Percentiles rank a stretch among this genome's conserved stretches.
These are phyloP conservation scores for Telmatochromis sp. DNA, from an alignment of 2,113 vertebrate species.

Conservation along the genomic window DNA sequence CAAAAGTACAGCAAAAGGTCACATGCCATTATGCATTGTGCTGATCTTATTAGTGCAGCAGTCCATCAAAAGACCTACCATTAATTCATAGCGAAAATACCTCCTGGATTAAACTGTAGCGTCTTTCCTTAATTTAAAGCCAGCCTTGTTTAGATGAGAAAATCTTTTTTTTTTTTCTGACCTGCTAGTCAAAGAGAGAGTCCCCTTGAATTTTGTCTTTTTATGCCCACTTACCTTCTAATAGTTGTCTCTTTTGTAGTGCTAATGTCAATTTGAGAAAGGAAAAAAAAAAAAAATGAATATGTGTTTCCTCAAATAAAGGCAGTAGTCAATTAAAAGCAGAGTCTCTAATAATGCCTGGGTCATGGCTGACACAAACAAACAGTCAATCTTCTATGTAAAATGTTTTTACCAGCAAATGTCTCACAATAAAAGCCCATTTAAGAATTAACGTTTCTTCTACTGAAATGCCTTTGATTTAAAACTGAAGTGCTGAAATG, in stretches of 20 bases:
- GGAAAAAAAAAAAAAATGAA: neutral
- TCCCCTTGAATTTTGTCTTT: neutral
- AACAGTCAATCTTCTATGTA: neutral
- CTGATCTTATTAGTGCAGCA: slow-evolving; percentile 64
- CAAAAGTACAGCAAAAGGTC: slow-evolving; percentile 67
- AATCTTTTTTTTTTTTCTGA: slow-evolving; percentile 4
- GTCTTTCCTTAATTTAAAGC: slow-evolving; percentile 6
- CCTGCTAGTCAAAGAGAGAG: neutral
- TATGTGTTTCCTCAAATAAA: neutral
- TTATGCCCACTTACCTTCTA: neutral
- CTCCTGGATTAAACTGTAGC: neutral
- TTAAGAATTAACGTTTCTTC: neutral
- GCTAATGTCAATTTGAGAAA: slow-evolving; percentile 1
- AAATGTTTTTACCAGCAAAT: neutral
- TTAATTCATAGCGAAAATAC: slow-evolving; percentile 49
- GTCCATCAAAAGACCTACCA: slow-evolving; percentile 31
- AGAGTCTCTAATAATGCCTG: neutral
- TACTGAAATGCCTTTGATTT: neutral
- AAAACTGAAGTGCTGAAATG: neutral
- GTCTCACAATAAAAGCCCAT: neutral
- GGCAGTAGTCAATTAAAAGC: neutral
- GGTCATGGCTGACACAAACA: neutral
- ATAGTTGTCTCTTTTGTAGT: slow-evolving; percentile 8
- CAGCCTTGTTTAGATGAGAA: slow-evolving; percentile 11
- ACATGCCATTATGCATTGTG: slow-evolving; percentile 54